Evolutionary conservation across 2,888 invertebrate genomes (phyloP), one percentile per base, ranked within the genome.

Genomic region (Octodonta nipae): DNA sequence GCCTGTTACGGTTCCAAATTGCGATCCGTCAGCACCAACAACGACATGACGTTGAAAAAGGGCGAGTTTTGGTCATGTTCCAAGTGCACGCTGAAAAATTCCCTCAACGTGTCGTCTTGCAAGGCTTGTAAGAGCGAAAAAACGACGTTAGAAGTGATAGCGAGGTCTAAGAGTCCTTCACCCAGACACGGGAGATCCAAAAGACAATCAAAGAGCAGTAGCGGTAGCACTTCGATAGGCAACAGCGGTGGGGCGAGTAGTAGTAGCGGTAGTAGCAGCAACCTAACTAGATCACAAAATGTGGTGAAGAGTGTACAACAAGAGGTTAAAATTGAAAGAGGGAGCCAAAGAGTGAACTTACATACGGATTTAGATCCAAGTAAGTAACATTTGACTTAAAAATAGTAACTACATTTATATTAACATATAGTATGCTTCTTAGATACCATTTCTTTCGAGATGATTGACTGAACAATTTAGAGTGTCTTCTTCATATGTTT

Each of bases 1-100:
- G 87, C 85, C 0, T 92, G 92, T 57, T 84, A 84, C 24, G 84
- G 84, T n/a, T 80, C 84, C 0, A 78, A 80, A 46, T 65, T 85
- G 5, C 73, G 75, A 41, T 78, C 79, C 43, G 67, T 78, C 30
- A 67, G 71, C 2, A 61, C 69, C 32, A 64, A 69, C 15, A 71
- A 73, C 43, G 79, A 79, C 46, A 71, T 74, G 63, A 80, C 80
- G 1, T 56, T 80, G 43, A 66, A 76, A 13, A 77, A 73, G 50
- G 78, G 78, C 8, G 77, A 79, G 54, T 78, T 76, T 51, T 83
- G 83, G 83, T 75, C 78, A 0, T 89, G 89, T 55, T 67, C 70
- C 17, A 75, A 79, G 24, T 86, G 86, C 47, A 89, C 89, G 0
- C 63, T 89, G 2, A 79, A 83, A 47, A 87, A 87, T 61, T 79